A percentile compares a stretch with the other conserved stretches of the same genome.
Evolutionary conservation across 2,797 vertebrate genomes (phyloP).

Genomic region (Sphenodon punctatus): DNA sequence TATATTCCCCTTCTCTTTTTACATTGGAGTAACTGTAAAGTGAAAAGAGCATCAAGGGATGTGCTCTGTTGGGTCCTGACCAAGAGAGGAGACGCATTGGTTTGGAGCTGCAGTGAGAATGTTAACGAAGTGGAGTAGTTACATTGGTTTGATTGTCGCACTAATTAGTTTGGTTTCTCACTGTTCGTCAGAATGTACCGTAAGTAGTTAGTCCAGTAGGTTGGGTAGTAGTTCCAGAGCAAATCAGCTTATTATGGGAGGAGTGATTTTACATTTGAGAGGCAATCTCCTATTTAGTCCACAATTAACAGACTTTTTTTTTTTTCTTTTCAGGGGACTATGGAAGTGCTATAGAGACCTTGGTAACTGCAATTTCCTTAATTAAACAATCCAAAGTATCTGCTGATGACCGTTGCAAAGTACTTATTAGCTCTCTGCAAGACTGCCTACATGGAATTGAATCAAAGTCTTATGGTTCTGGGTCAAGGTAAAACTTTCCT

Average conservation of each 20-base stretch:
- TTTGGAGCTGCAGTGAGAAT: no score
- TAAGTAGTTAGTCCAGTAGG: background rate
- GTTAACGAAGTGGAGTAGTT: no score
- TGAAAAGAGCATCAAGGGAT: no score
- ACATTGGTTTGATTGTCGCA: no score
- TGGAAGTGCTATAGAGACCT: constrained; percentile 97
- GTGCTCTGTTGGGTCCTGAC: no score
- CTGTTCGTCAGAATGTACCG: no score
- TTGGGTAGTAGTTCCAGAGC: background rate
- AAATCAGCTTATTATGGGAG: background rate
- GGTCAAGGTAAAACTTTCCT: constrained; percentile 87
- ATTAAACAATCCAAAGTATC: constrained; percentile 99
- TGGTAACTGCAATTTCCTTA: constrained; percentile 98
- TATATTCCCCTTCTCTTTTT: no score
- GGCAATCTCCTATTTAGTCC: no score
- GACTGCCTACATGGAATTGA: constrained; percentile 99
- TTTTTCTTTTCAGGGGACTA: constrained; percentile 86
- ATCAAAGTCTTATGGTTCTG: constrained; percentile 98
- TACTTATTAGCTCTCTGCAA: constrained; percentile 98
- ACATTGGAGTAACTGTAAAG: no score
- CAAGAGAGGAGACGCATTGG: no score
- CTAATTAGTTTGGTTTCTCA: no score
- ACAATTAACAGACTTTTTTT: background rate
- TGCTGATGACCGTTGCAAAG: constrained; percentile 97
- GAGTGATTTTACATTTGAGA: background rate